Percentiles rank a stretch among this genome's conserved stretches.
Conservation (phyloP, 2,113 vertebrate species). For the Leucosticte australis region DNA sequence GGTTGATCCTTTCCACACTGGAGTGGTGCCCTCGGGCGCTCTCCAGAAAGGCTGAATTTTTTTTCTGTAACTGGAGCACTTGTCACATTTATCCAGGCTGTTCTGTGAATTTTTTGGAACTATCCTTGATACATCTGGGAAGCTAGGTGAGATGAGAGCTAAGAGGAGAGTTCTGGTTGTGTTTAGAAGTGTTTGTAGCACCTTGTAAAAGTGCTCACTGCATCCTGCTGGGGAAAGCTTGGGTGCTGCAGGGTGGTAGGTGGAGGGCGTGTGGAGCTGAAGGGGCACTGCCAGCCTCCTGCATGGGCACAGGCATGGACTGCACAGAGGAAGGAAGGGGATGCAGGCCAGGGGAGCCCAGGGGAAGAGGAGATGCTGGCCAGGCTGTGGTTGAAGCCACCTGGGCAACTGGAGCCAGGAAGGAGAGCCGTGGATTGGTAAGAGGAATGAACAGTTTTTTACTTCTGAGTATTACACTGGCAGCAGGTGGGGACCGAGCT, state of each 20-base stretch:
- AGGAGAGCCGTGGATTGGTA: neutral
- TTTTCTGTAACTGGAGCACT: fast-evolving
- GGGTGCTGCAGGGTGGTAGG: fast-evolving
- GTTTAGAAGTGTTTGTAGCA: neutral
- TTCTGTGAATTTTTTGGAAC: neutral
- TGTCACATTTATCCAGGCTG: neutral
- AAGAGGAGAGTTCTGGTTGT: neutral
- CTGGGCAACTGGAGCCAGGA: neutral
- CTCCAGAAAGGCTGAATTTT: neutral
- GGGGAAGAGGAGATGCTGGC: neutral
- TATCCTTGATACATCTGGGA: neutral
- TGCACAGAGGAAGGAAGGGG: neutral
- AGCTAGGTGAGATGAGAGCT: neutral
- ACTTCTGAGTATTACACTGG: fast-evolving
- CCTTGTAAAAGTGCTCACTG: neutral
- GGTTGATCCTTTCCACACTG: neutral
- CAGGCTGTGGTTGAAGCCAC: neutral
- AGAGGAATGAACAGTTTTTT: neutral
- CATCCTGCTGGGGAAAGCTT: neutral
- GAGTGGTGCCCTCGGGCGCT: neutral
- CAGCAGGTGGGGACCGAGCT: neutral
- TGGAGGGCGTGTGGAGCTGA: neutral
- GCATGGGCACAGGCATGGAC: fast-evolving
- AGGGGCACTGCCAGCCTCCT: neutral
- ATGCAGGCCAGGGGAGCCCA: neutral